These are phyloP conservation scores for Montipora sp. DNA, from an alignment of 64 coral and sea anemone genomes.

Conservation along the genomic window DNA sequence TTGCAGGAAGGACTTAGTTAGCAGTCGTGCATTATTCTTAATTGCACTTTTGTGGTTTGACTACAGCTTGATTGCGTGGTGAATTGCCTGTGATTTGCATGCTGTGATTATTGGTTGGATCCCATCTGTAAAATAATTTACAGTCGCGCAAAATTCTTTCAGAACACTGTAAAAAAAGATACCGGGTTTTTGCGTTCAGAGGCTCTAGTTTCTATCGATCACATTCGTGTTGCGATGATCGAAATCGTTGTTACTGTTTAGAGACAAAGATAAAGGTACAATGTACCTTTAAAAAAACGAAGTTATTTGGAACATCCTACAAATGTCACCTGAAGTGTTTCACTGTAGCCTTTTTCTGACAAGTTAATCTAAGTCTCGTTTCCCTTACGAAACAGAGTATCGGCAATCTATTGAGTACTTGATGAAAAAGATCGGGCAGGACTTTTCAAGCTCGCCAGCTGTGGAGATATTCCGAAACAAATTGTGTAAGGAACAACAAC, in stretches of 20 bases:
- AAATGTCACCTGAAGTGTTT: conserved; percentile 12
- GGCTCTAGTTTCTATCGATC: background rate
- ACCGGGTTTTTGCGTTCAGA: background rate
- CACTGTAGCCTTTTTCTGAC: background rate
- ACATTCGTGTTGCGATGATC: background rate
- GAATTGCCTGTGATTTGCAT: conserved; percentile 8
- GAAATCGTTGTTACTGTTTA: background rate
- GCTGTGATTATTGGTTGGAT: background rate
- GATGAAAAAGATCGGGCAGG: conserved; percentile 4
- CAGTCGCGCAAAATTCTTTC: background rate
- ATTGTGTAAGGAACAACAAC: background rate
- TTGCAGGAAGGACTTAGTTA: background rate
- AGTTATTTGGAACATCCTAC: conserved; percentile 16
- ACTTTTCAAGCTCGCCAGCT: background rate
- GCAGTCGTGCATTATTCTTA: background rate
- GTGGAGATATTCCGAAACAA: background rate
- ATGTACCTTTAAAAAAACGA: background rate
- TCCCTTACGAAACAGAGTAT: background rate
- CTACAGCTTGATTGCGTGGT: background rate
- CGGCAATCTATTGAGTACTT: conserved; percentile 1
- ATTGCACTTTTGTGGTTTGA: conserved; percentile 4
- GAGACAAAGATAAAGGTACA: background rate
- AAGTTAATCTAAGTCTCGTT: background rate
- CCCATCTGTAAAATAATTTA: conserved; percentile 19
- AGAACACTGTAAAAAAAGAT: background rate